phyloP scores from a whole-genome alignment of 1,140 invertebrate species.

The Drosophila ananassae region DNA sequence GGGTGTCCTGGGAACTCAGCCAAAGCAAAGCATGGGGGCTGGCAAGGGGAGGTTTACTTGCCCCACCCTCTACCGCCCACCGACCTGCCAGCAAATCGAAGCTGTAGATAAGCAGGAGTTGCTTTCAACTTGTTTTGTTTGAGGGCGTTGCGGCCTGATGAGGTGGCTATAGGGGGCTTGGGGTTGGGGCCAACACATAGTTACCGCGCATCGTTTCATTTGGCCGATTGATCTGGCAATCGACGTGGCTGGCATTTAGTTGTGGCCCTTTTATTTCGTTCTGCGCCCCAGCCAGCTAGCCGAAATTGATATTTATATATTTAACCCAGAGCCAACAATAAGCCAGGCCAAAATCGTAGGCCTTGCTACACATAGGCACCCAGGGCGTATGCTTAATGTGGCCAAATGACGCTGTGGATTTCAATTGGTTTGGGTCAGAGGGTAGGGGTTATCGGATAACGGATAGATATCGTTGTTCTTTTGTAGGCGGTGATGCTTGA shows the following conservation, averaged over 20 bases:
- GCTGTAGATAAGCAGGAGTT: slow-evolving; percentile 66
- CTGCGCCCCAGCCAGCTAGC: slow-evolving; percentile 31
- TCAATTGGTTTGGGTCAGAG: slow-evolving; percentile 45
- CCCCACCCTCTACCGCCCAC: not conserved
- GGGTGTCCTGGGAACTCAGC: slow-evolving; percentile 48
- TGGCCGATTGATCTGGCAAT: slow-evolving; percentile 79
- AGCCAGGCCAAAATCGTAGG: slow-evolving; percentile 46
- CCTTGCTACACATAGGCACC: slow-evolving; percentile 14
- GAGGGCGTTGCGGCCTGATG: slow-evolving; percentile 73
- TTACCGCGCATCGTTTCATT: slow-evolving; percentile 63
- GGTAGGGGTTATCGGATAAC: not conserved
- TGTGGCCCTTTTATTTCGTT: slow-evolving; percentile 41
- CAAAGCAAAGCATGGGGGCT: slow-evolving; percentile 26
- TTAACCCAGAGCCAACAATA: slow-evolving; percentile 76
- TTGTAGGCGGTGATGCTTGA: slow-evolving; percentile 24
- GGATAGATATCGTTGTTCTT: slow-evolving; percentile 15
- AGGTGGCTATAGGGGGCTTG: slow-evolving; percentile 7
- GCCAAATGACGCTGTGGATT: slow-evolving; percentile 64
- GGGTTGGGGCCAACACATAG: slow-evolving; percentile 42
- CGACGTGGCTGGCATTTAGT: slow-evolving; percentile 69
- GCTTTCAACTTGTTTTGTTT: slow-evolving; percentile 73
- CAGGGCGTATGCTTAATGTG: slow-evolving; percentile 73
- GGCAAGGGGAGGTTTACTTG: not conserved
- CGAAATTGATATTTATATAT: slow-evolving; percentile 81
- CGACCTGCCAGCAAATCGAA: slow-evolving; percentile 43